Base-by-base conservation (phyloP, 2,888 invertebrate species). In the Chrysomela aeneicollis region DNA sequence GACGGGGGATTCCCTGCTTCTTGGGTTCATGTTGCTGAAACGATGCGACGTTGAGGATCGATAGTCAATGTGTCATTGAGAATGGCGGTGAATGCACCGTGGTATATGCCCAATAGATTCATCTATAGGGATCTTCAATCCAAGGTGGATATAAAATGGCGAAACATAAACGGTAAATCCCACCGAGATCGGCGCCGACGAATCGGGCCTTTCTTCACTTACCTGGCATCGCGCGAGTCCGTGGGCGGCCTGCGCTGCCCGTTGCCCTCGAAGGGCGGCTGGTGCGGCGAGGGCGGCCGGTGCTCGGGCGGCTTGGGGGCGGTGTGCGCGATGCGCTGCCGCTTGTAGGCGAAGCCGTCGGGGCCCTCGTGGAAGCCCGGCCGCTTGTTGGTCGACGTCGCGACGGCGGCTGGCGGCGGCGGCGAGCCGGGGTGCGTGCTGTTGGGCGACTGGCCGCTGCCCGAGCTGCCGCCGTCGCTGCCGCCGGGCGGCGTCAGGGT, bases 401-500 rank as follows among this genome's bases (percentile, higher is more conserved):
- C 77, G 59, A 26, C 26, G 26, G 26, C 26, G 26, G 26, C 26
- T 26, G 26, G 91, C 67, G 92, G 92, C 9, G 92, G 92, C 68
- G 92, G 92, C 64, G 92, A 92, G 67, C 89, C 90, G 26, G 89
- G 89, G 76, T 89, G 90, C 61, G 89, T 89, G 74, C 89, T 89
- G 62, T 88, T 89, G 2, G 94, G 91, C 66, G 94, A 93, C 77
- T 92, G 92, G 49, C 93, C 92, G 74, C 90, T 89, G 50, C 89
- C 88, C 37, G 92, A 92, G 74, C 90, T 90, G 71, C 90, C 88
- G 65, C 88, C 88, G 79, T 94, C 94, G 76, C 93, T 93, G 80
- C 93, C 92, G 79, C 93, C 92, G 42, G 95, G 94, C 66, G 95
- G 94, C 67, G 94, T 95, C 77, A 95, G 86, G 84, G 94, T 95